Conservation (phyloP, 1,140 invertebrate genomes). For the Drepana arcuata region DNA sequence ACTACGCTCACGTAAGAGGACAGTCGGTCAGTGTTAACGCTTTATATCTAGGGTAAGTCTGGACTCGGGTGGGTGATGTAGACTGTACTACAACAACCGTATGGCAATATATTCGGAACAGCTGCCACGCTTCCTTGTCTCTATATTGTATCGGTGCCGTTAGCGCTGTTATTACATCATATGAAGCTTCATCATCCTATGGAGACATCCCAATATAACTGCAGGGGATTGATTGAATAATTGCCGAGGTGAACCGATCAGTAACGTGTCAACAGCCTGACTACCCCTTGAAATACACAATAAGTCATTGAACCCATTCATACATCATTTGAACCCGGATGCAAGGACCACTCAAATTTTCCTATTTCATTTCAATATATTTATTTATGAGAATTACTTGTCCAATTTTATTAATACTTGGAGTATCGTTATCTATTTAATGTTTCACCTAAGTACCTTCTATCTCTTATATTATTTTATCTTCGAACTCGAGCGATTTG, state of each 20-base stretch:
- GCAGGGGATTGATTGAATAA: too few species aligned
- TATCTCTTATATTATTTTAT: conserved; percentile 16
- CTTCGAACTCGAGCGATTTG: conserved; percentile 20
- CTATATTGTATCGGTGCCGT: conserved; percentile 48
- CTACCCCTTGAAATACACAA: too few species aligned
- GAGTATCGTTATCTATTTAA: conserved; percentile 23
- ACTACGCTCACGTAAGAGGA: conserved; percentile 50
- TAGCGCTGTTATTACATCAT: conserved; percentile 26
- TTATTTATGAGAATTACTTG: too few species aligned
- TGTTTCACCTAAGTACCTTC: conserved; percentile 23
- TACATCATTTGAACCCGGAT: too few species aligned
- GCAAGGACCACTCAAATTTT: conserved; percentile 85
- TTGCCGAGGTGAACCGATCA: too few species aligned
- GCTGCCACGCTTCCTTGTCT: conserved; percentile 40
- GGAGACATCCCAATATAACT: too few species aligned
- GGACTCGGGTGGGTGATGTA: conserved; percentile 26
- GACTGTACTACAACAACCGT: conserved; percentile 19
- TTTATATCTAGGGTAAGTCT: conserved; percentile 45
- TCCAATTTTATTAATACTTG: conserved; percentile 52
- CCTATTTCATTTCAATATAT: conserved; percentile 40
- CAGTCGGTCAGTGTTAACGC: conserved; percentile 54
- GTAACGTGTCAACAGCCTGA: too few species aligned
- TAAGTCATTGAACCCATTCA: too few species aligned
- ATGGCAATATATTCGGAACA: conserved; percentile 21
- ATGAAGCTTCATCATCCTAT: conserved; percentile 32